Evolutionary conservation across 2,113 vertebrate genomes (phyloP).

Genomic region (Athene noctua): DNA sequence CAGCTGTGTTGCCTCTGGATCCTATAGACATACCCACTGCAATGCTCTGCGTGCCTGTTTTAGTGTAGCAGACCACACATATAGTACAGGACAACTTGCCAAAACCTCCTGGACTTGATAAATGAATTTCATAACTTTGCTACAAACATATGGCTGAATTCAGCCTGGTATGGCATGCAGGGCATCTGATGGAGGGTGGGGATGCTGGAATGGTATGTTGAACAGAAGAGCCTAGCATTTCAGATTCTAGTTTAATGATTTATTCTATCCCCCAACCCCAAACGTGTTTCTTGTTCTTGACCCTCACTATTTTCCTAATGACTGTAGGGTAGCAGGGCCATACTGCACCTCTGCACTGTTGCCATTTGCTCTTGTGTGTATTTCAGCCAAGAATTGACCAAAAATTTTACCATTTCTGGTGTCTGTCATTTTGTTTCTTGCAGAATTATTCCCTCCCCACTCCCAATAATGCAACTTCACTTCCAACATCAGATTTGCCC

Average conservation of each 20-base stretch:
- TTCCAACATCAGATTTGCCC: neutral
- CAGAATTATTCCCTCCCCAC: neutral
- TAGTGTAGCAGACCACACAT: constrained; percentile 32
- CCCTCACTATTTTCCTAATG: neutral
- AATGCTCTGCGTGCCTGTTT: neutral
- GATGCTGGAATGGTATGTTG: neutral
- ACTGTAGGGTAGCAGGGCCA: neutral
- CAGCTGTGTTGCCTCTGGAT: neutral
- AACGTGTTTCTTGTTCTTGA: neutral
- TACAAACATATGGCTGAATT: constrained; percentile 34
- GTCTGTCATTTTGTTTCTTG: neutral
- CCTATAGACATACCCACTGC: neutral
- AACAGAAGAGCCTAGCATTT: neutral
- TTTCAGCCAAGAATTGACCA: neutral
- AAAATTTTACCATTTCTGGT: neutral
- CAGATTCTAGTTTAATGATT: neutral
- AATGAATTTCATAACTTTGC: constrained; percentile 33
- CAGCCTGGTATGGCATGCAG: constrained; percentile 22
- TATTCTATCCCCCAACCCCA: neutral
- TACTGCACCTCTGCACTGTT: neutral
- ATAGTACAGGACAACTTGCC: constrained; percentile 12
- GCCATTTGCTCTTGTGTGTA: neutral
- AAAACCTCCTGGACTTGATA: neutral
- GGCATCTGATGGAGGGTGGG: constrained; percentile 17
- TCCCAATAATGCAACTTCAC: neutral